Conservation (phyloP, 1,140 invertebrate genomes). For the Drosophila sucinea region DNA sequence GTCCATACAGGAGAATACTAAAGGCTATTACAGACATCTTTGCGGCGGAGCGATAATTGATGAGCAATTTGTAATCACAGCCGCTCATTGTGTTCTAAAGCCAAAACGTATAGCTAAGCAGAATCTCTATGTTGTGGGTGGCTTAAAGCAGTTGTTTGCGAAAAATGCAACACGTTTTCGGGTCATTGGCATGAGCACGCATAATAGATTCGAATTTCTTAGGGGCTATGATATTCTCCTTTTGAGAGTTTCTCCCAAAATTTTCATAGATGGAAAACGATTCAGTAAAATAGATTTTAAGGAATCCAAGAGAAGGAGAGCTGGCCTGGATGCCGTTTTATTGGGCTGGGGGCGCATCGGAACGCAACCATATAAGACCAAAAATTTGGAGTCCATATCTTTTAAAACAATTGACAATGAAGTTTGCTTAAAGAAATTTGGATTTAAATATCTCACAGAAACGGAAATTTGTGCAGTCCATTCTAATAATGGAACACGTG, state of each 20-base stretch:
- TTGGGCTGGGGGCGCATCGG: slow-evolving; percentile 55
- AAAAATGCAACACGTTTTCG: slow-evolving; percentile 2
- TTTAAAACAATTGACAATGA: slow-evolving; percentile 37
- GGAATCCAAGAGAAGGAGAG: neutral
- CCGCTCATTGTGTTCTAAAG: slow-evolving; percentile 51
- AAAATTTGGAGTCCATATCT: slow-evolving; percentile 28
- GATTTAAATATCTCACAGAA: slow-evolving; percentile 38
- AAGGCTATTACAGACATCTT: slow-evolving; percentile 44
- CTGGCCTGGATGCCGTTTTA: neutral
- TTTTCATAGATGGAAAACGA: slow-evolving; percentile 32
- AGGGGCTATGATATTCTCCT: slow-evolving; percentile 53
- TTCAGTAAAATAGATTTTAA: slow-evolving; percentile 32
- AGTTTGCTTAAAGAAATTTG: slow-evolving; percentile 1
- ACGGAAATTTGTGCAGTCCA: slow-evolving; percentile 57
- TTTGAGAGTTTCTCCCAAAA: slow-evolving; percentile 30
- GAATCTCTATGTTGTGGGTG: slow-evolving; percentile 29
- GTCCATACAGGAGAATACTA: slow-evolving; percentile 42
- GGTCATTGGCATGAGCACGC: slow-evolving; percentile 12
- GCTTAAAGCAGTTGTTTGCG: slow-evolving; percentile 26
- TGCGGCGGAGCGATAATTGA: slow-evolving; percentile 58
- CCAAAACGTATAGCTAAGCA: slow-evolving; percentile 4
- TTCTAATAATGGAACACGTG: slow-evolving; percentile 21
- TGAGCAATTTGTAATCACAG: slow-evolving; percentile 39
- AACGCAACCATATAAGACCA: neutral
- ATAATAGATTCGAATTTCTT: slow-evolving; percentile 35